Evolutionary conservation across 2,888 invertebrate genomes (phyloP), one percentile per base, ranked within the genome.

Genomic region (Diplolepis rosae): DNA sequence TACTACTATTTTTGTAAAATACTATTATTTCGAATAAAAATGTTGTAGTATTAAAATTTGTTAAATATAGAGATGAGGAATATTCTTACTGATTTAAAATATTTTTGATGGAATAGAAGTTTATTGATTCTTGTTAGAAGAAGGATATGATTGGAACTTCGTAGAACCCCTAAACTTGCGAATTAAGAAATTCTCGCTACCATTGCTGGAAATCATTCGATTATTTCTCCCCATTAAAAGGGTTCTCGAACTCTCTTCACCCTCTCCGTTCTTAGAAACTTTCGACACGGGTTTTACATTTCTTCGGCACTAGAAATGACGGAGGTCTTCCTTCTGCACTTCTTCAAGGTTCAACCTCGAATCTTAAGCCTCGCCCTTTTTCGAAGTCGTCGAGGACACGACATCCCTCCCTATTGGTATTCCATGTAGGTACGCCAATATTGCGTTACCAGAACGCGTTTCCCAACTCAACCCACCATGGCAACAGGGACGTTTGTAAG

Each of bases 381-480:
- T 71, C 65, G 75, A 74, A 72, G 72, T 74, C 22, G 73, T 42
- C 72, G 74, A 56, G 71, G 66, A 70, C n/a, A n/a, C 70, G 65
- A 77, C 73, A 74, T 77, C 75, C 74, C 68, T 69, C 72, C 77
- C 71, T 78, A 86, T 88, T 87, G 85, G 84, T 88, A 88, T 88
- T 88, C 88, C 80, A 76, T 70, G 71, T 81, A 72, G 82, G 79
- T 84, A 73, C 83, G 83, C 85, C 87, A 87, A 88, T 88, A 88
- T 88, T 88, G 88, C 88, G 87, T 88, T 88, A 88, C 87, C 79
- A 82, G 82, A 79, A 88, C 87, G 87, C 87, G 88, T 78, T 78
- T 82, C 82, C 87, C 84, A 87, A 81, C 80, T 80, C 82, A 80
- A 85, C 80, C 81, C 78, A 78, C 79, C 76, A 78, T n/a, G 78